Evolutionary conservation across 2,888 invertebrate genomes (phyloP).

Genomic region (Andrena dorsata): DNA sequence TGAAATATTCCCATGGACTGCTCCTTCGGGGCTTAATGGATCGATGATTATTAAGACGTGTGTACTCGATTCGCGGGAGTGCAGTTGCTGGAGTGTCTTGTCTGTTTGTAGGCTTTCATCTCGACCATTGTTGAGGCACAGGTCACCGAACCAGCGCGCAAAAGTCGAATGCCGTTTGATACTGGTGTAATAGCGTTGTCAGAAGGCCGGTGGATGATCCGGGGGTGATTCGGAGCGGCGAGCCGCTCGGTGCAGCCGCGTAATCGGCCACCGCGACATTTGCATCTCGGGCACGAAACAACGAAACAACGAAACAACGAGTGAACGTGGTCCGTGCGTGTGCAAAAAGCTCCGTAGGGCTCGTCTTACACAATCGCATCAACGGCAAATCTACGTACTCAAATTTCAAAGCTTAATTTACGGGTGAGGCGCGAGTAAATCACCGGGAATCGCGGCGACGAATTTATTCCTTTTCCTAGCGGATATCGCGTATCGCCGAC

Average conservation of each 20-base stretch:
- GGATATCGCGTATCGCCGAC: conserved; percentile 67
- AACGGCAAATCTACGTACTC: conserved; percentile 64
- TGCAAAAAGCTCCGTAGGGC: conserved; percentile 37
- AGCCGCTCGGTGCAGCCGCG: conserved; percentile 7
- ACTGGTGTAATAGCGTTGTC: too few species aligned
- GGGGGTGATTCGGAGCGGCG: background rate
- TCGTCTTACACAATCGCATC: conserved; percentile 65
- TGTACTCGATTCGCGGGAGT: too few species aligned
- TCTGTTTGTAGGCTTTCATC: too few species aligned
- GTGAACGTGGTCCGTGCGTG: conserved; percentile 40
- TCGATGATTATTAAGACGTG: background rate
- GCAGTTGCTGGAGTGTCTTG: too few species aligned
- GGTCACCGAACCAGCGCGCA: too few species aligned
- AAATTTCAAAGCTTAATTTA: conserved; percentile 65
- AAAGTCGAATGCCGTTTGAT: too few species aligned
- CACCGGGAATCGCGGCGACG: conserved; percentile 56
- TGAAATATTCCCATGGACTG: background rate
- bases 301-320: conserved; percentile 55
- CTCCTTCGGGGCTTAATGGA: background rate
- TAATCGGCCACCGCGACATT: conserved; percentile 47
- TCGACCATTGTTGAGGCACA: too few species aligned
- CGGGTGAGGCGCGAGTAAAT: conserved; percentile 60
- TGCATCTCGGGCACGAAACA: conserved; percentile 59
- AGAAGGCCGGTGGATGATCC: too few species aligned
- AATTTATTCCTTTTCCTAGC: conserved; percentile 66